Conservation (phyloP, 2,888 invertebrate species). For the Eupithecia vulgata region DNA sequence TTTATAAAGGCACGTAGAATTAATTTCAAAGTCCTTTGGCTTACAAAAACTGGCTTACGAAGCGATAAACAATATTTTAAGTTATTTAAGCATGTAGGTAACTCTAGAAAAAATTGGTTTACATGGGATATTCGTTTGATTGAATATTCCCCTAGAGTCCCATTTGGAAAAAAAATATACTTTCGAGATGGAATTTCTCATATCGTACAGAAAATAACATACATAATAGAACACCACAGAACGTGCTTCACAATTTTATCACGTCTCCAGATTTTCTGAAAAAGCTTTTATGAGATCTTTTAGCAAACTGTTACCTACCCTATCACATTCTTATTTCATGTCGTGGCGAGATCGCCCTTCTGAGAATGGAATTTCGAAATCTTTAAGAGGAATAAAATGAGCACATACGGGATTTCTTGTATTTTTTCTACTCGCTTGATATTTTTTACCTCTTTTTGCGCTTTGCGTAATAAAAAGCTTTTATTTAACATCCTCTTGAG, state of each 20-base stretch:
- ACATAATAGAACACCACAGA: slow-evolving; percentile 7
- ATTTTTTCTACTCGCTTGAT: slow-evolving; percentile 2
- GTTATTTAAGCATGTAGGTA: not conserved
- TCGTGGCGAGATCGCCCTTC: slow-evolving; percentile 15
- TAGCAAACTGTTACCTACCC: slow-evolving; percentile 30
- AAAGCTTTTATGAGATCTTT: slow-evolving; percentile 24
- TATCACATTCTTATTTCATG: slow-evolving; percentile 32
- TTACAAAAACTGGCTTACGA: not conserved
- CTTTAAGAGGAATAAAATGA: slow-evolving; percentile 31
- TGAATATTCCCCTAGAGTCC: not conserved
- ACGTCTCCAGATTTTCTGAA: slow-evolving; percentile 20
- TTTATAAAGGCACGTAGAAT: not conserved
- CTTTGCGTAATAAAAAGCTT: slow-evolving; percentile 11
- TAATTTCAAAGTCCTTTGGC: not conserved
- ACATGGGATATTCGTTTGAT: not conserved
- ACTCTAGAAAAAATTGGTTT: not conserved
- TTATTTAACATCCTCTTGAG: slow-evolving; percentile 7
- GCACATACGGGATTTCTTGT: slow-evolving; percentile 20
- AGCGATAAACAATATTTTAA: not conserved
- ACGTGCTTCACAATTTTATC: slow-evolving; percentile 23
- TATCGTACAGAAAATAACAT: not conserved
- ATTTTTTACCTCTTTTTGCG: slow-evolving; percentile 11
- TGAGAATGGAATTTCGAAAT: slow-evolving; percentile 24
- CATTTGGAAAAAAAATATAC: not conserved
- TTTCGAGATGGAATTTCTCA: not conserved